These are phyloP conservation scores for Hycleus phaleratus DNA, from an alignment of 1,140 invertebrate genomes.

Conservation along the genomic window DNA sequence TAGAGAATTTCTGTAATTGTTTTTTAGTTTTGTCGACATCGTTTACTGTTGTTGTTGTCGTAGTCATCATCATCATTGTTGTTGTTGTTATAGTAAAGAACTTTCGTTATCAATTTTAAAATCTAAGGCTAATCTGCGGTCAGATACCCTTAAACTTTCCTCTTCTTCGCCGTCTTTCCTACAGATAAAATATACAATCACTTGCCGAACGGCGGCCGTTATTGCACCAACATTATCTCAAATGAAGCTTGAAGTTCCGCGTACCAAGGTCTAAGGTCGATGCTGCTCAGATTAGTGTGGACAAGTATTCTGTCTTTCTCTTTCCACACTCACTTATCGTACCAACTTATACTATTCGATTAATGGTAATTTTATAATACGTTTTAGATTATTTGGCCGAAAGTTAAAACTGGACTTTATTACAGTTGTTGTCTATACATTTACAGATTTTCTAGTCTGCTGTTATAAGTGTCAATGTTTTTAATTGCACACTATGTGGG, in stretches of 20 bases:
- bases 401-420: not conserved
- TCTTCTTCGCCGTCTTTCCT: not conserved
- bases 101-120: too few relatives aligned
- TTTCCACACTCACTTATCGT: not conserved
- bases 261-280: slow-evolving; percentile 17
- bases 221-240: slow-evolving; percentile 4
- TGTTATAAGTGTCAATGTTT: slow-evolving; percentile 8
- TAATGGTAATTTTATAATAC: not conserved
- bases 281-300: not conserved
- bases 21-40: too few relatives aligned
- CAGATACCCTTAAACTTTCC: slow-evolving; percentile 1
- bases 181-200: not conserved
- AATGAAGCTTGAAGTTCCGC: slow-evolving; percentile 19
- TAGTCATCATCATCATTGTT: not conserved
- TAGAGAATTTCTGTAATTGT: too few relatives aligned
- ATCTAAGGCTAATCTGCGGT: slow-evolving; percentile 11
- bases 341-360: not conserved
- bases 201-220: slow-evolving; percentile 5
- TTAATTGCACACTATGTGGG: slow-evolving; percentile 12
- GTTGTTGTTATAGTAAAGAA: too few relatives aligned
- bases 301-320: not conserved
- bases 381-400: not conserved
- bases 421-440: not conserved
- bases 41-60: too few relatives aligned
- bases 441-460: not conserved